Evolutionary conservation across 2,113 vertebrate species (phyloP).

Genomic region (Pipra filicauda): DNA sequence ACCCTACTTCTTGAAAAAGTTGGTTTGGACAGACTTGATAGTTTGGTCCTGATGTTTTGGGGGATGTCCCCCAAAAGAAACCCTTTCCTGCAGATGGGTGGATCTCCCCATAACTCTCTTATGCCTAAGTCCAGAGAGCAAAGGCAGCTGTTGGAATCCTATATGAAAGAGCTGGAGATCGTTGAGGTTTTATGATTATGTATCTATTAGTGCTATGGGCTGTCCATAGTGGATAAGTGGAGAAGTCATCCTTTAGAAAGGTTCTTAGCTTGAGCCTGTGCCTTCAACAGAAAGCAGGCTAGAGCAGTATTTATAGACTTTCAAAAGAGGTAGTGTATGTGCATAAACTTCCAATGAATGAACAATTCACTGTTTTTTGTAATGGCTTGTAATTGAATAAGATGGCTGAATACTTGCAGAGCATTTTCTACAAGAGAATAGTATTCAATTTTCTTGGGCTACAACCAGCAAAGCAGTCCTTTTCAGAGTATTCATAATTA

Average conservation of each 20-base stretch:
- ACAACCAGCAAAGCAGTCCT: slow-evolving; percentile 21
- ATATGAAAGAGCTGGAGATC: neutral
- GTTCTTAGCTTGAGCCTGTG: neutral
- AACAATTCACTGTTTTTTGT: neutral
- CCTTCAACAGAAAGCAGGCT: neutral
- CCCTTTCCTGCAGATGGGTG: neutral
- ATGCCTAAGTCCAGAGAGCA: neutral
- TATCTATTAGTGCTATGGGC: neutral
- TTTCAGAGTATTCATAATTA: slow-evolving; percentile 55
- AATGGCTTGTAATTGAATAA: neutral
- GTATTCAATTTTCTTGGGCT: slow-evolving; percentile 14
- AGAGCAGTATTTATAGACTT: neutral
- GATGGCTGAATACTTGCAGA: neutral
- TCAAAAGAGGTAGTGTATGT: neutral
- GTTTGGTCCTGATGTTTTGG: neutral
- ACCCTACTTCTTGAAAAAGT: neutral
- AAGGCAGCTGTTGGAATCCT: neutral
- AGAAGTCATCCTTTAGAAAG: neutral
- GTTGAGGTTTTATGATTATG: neutral
- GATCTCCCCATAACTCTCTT: neutral
- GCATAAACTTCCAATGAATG: neutral
- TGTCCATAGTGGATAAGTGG: neutral
- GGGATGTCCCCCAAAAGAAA: neutral
- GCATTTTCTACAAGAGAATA: neutral
- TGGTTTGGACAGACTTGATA: neutral